Base-by-base conservation (phyloP, 2,888 invertebrate genomes). In the Acrobasis consociella region DNA sequence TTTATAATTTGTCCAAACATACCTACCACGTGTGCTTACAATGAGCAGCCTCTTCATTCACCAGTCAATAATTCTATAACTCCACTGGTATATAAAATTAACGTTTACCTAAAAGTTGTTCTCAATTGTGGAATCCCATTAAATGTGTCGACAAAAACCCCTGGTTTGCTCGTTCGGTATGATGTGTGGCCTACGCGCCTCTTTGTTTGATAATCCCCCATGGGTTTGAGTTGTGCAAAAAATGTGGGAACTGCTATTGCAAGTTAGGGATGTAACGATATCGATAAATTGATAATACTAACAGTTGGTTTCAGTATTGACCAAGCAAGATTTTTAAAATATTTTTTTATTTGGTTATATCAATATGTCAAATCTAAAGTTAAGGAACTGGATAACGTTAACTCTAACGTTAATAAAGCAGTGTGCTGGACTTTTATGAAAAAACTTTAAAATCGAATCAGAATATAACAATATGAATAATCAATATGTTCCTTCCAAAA, bases 101-200 rank as follows among this genome's bases (percentile, higher is more conserved):
- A 65, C 63, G 73, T 74, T 76, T 73, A 72, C 13, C 69, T 67
- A 68, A 70, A 74, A 76, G 72, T 71, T 72, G 80, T 77, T 76
- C 71, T 75, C 70, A 82, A 87, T 77, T 81, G 72, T 69, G 71
- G 73, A 78, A 90, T 89, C 87, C 86, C 83, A 89, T 91, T 88
- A 89, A 86, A 81, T 69, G 70, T 78, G 71, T 75, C 78, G 67
- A 81, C 82, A 89, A 90, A 90, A 88, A 87, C 74, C 75, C 62
- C 72, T 67, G 69, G 77, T 82, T 69, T 67, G 70, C 77, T 82
- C 69, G 78, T 81, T 82, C 76, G 73, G 76, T 77, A 83, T 83
- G 86, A 85, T 86, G 87, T 89, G 90, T 86, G 89, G 87, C 82
- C 85, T 82, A 78, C 83, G 83, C 86, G 81, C 71, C 67, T 70